phyloP scores from a whole-genome alignment of 2,888 invertebrate genomes.

The Hypolimnas misippus region DNA sequence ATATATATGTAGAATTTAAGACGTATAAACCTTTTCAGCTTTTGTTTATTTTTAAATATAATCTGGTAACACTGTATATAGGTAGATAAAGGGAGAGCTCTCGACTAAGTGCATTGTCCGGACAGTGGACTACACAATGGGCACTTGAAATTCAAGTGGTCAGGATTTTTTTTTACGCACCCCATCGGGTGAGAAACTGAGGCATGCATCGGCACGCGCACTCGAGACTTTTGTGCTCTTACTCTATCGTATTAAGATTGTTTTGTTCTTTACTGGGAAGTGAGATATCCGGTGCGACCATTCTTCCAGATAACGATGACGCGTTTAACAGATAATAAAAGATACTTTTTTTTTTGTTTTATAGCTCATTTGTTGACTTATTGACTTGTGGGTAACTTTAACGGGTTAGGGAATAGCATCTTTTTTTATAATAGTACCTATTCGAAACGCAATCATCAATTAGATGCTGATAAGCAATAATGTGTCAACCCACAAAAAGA shows the following conservation, averaged over 20 bases:
- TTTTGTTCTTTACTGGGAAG: constrained; percentile 73
- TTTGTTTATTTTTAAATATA: constrained; percentile 22
- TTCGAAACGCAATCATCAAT: too few relatives aligned
- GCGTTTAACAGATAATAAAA: constrained; percentile 30
- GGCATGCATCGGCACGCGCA: constrained; percentile 69
- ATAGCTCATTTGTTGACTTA: constrained; percentile 10
- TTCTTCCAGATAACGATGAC: constrained; percentile 32
- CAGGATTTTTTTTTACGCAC: constrained; percentile 65
- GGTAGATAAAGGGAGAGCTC: constrained; percentile 49
- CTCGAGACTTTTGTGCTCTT: constrained; percentile 42
- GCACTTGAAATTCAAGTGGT: constrained; percentile 71
- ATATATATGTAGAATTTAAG: too few relatives aligned
- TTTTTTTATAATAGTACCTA: too few relatives aligned
- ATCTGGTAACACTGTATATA: constrained; percentile 43
- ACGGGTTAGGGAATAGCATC: not conserved
- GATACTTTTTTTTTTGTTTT: constrained; percentile 27
- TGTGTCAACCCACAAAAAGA: too few relatives aligned
- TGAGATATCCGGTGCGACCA: constrained; percentile 66
- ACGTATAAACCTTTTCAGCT: too few relatives aligned
- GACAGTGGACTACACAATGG: constrained; percentile 62
- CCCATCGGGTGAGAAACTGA: constrained; percentile 42
- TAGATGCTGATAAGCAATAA: too few relatives aligned
- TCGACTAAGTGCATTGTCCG: constrained; percentile 55
- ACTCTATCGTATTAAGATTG: constrained; percentile 55
- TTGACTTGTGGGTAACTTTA: not conserved